A percentile compares a stretch with the other conserved stretches of the same genome.
phyloP scores from a whole-genome alignment of 2,888 invertebrate genomes.

The Drosophila merina region DNA sequence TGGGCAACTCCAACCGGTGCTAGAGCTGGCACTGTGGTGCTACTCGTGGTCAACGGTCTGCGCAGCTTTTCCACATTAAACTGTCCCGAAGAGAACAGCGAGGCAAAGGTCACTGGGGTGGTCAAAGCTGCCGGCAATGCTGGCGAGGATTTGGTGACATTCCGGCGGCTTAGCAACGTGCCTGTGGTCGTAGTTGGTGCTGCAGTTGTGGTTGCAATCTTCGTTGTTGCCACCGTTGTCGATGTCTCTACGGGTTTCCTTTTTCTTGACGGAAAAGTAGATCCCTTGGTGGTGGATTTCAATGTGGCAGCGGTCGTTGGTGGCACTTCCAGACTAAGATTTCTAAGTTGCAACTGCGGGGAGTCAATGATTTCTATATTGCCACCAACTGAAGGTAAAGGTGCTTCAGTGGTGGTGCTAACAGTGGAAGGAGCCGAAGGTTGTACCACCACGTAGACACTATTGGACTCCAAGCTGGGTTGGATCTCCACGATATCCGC shows the following conservation, averaged over 20 bases:
- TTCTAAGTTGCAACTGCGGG: slow-evolving; percentile 71
- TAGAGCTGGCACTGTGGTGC: slow-evolving; percentile 22
- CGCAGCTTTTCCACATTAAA: slow-evolving; percentile 48
- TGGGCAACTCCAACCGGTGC: background rate
- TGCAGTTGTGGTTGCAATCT: slow-evolving; percentile 19
- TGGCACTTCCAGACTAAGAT: slow-evolving; percentile 46
- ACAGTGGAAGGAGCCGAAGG: slow-evolving; percentile 32
- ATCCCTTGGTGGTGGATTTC: slow-evolving; percentile 23
- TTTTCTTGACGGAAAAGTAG: slow-evolving; percentile 31
- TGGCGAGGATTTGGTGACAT: slow-evolving; percentile 35
- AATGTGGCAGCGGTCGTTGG: slow-evolving; percentile 16
- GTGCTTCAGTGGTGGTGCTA: slow-evolving; percentile 23
- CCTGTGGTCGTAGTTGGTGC: slow-evolving; percentile 32
- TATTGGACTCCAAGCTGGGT: slow-evolving; percentile 75
- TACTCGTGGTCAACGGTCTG: slow-evolving; percentile 40
- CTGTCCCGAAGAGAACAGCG: slow-evolving; percentile 59
- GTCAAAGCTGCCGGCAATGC: slow-evolving; percentile 46
- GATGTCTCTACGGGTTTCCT: slow-evolving; percentile 34
- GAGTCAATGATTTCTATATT: slow-evolving; percentile 79
- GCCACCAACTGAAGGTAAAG: slow-evolving; percentile 49
- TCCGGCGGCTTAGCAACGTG: slow-evolving; percentile 37
- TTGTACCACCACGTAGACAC: slow-evolving; percentile 70
- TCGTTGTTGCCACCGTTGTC: slow-evolving; percentile 35
- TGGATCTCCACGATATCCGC: slow-evolving; percentile 30
- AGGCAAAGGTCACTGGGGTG: slow-evolving; percentile 66